Evolutionary conservation across 1,140 invertebrate species (phyloP).

Genomic region (Drosophila neocordata): DNA sequence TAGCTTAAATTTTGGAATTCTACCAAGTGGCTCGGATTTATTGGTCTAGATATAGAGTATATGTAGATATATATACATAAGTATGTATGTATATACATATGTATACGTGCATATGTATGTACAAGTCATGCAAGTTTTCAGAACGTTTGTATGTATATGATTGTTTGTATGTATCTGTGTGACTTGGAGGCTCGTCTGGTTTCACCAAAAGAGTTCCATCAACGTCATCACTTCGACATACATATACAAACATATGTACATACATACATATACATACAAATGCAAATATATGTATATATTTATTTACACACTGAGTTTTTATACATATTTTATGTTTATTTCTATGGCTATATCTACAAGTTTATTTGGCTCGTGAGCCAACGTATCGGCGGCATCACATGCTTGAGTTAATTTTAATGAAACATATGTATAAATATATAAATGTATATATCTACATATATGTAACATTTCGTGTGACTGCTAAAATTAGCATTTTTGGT

Average conservation of each 20-base stretch:
- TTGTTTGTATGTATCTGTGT: conserved; percentile 15
- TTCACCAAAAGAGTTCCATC: conserved; percentile 52
- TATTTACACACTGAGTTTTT: background rate
- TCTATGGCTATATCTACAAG: background rate
- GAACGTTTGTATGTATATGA: conserved; percentile 4
- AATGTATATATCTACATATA: conserved; percentile 29
- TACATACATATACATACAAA: conserved; percentile 19
- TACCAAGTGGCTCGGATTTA: background rate
- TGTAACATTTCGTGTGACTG: conserved; percentile 44
- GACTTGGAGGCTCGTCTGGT: conserved; percentile 72
- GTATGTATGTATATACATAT: background rate
- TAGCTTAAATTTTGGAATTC: background rate
- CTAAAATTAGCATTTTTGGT: conserved; percentile 69
- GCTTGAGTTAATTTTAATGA: conserved; percentile 60
- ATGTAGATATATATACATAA: no score
- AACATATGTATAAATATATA: conserved; percentile 25
- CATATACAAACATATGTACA: conserved; percentile 15
- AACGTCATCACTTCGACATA: conserved; percentile 43
- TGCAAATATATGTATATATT: no score
- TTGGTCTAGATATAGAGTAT: background rate
- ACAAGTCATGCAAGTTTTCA: conserved; percentile 19
- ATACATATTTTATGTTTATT: conserved; percentile 31
- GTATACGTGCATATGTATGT: background rate
- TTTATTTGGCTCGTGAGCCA: conserved; percentile 7
- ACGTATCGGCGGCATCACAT: conserved; percentile 59